phyloP scores from a whole-genome alignment of 2,113 vertebrate genomes.

The Zapornia atra region DNA sequence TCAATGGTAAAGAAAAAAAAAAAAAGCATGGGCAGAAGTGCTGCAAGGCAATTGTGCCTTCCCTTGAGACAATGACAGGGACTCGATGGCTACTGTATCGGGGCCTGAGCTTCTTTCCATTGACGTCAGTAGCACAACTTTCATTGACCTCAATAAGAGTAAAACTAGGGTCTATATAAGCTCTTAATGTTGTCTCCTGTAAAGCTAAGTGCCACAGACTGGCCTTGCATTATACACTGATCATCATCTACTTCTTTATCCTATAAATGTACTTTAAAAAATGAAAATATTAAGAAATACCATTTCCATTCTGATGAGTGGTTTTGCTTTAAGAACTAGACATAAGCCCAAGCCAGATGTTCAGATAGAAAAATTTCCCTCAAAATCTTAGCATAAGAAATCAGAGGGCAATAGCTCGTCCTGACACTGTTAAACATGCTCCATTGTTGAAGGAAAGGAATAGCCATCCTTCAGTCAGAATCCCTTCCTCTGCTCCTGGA shows the following conservation, averaged over 20 bases:
- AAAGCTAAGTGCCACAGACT: background rate
- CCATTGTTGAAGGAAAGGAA: background rate
- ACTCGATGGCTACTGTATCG: background rate
- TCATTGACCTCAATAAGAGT: background rate
- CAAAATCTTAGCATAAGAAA: background rate
- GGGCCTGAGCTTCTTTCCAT: background rate
- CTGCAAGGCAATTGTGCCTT: background rate
- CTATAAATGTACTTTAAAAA: background rate
- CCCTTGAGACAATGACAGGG: background rate
- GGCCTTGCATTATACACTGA: background rate
- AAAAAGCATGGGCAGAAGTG: background rate
- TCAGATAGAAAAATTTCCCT: background rate
- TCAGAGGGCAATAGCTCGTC: background rate
- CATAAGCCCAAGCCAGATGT: background rate
- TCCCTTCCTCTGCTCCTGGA: background rate
- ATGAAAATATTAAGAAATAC: background rate
- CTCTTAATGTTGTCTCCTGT: background rate
- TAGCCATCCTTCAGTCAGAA: background rate
- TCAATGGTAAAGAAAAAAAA: slow-evolving; percentile 19
- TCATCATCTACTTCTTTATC: background rate
- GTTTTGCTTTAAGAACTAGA: background rate
- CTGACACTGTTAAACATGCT: background rate
- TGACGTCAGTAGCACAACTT: background rate
- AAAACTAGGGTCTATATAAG: background rate
- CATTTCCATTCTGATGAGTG: background rate